Conservation (phyloP, 2,888 invertebrate genomes). For the Teinopalpus imperialis region DNA sequence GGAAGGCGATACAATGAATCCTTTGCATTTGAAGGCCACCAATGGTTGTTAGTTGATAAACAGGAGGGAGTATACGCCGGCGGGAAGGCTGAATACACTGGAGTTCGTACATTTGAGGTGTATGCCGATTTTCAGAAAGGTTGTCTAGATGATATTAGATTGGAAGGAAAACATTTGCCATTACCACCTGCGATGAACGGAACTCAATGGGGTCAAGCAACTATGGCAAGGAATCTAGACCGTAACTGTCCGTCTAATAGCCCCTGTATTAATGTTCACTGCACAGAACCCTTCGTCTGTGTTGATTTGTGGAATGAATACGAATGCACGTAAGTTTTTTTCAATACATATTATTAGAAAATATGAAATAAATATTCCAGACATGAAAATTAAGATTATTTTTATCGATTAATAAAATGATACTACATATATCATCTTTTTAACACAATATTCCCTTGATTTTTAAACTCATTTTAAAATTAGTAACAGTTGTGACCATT, state of each 20-base stretch:
- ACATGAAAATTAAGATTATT: no score
- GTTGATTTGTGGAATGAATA: constrained; percentile 99
- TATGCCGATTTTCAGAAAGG: constrained; percentile 97
- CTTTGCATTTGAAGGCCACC: constrained; percentile 94
- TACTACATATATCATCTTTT: no score
- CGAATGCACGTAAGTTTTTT: constrained; percentile 96
- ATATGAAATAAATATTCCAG: no score
- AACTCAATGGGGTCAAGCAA: constrained; percentile 97
- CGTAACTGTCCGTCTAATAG: constrained; percentile 97
- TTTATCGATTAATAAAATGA: no score
- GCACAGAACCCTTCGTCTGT: constrained; percentile 96
- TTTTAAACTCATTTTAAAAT: no score
- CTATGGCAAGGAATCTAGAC: constrained; percentile 95
- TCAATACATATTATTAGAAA: no score
- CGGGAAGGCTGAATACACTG: constrained; percentile 97
- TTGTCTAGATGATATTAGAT: constrained; percentile 86
- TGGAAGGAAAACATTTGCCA: constrained; percentile 97
- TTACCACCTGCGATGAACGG: constrained; percentile 97
- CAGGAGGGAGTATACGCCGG: constrained; percentile 98
- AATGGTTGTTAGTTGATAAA: constrained; percentile 95
- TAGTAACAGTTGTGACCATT: no score
- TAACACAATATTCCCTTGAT: constrained; percentile 3
- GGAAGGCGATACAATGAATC: constrained; percentile 96
- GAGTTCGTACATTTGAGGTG: constrained; percentile 95
- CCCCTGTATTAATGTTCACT: constrained; percentile 96